Evolutionary conservation across 1,140 invertebrate species (phyloP), one percentile per base, ranked within the genome.

Genomic region (Caenorhabditis briggsae): DNA sequence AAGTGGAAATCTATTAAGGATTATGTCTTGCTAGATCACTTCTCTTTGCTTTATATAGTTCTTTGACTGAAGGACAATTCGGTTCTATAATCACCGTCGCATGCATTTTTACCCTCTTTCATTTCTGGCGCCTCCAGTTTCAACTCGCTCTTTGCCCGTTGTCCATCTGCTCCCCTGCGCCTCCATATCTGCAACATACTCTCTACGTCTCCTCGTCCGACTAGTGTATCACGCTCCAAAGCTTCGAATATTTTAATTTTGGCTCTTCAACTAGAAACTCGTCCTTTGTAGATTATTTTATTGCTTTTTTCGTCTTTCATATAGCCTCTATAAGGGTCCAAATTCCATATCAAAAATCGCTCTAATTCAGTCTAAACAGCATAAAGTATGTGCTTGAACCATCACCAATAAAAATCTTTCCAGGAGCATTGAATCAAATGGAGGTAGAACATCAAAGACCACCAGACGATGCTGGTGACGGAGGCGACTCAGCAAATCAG

Each of bases 181-280:
- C 33, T 78, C 46, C 14, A 2, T 11, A 7, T 23, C 14, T n/a
- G 8, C 2, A 78, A 53, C n/a, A 18, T n/a, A 50, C 33, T 50
- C 50, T 14, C 20, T 16, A n/a, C 23, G 1, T 41, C 33, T 33
- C 23, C 41, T 18, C 23, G 18, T 8, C 46, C 50, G n/a, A 18
- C 64, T 78, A 46, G 70, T 20, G 70, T 78, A 50, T 78, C 70
- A 50, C 20, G 70, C 46, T 78, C 2, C n/a, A 53, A 78, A 78
- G 64, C 64, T 46, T 70, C 41, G 64, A 70, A 70, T 70, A 18
- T 14, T 14, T 8, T 70, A 70, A 70, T 46, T 70, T 64, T 64
- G n/a, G 56, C n/a, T 20, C 56, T 58, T 20, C 41, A 46, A 43
- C 23, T 33, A 25, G 9, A 7, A 33, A 64, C 7, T 11, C 33